Evolutionary conservation across 2,113 vertebrate genomes (phyloP).

Genomic region (Sylvia atricapilla): DNA sequence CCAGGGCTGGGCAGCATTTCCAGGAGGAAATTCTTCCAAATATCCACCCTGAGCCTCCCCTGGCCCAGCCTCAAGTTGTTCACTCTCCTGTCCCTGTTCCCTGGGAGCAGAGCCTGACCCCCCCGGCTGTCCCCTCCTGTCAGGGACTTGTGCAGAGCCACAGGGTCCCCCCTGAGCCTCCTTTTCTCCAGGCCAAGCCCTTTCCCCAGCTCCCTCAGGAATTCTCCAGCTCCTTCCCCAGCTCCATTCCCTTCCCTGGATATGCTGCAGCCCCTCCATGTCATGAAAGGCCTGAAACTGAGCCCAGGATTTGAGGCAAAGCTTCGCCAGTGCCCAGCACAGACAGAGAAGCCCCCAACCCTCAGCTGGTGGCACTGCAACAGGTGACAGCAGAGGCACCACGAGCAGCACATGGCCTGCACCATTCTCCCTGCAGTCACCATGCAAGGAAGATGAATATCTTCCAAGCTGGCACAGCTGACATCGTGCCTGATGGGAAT

Average conservation of each 20-base stretch:
- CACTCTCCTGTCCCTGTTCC: neutral
- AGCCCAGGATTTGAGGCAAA: neutral
- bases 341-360: neutral
- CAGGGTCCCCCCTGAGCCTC: neutral
- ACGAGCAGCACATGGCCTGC: neutral
- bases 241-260: rapidly evolving
- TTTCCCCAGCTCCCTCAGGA: neutral
- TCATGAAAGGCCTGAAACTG: neutral
- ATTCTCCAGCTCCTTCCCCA: neutral
- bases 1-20: neutral
- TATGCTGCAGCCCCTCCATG: rapidly evolving
- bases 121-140: neutral
- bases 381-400: neutral
- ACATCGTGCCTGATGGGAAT: neutral
- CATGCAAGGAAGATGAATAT: neutral
- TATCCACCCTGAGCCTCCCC: neutral
- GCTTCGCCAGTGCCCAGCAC: neutral
- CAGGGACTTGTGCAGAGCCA: neutral
- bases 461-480: neutral
- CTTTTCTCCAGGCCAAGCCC: neutral
- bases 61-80: neutral
- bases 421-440: neutral
- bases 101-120: neutral
- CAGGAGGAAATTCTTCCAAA: neutral
- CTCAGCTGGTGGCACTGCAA: neutral